Evolutionary conservation across 2,113 vertebrate species (phyloP), one percentile per base, ranked within the genome.

Genomic region (Etheostoma cragini): DNA sequence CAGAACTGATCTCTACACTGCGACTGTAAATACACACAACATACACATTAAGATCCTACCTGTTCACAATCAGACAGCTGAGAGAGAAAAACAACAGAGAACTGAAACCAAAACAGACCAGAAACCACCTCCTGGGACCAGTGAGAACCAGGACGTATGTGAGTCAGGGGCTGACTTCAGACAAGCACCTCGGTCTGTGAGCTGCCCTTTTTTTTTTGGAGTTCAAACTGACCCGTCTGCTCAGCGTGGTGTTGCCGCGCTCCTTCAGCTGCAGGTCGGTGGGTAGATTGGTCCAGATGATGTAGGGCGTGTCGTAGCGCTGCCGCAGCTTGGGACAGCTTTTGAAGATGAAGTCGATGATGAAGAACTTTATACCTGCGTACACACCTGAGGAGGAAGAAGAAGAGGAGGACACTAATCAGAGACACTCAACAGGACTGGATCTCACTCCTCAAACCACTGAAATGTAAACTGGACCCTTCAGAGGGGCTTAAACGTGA

Each of bases 231-330:
- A 99, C 98, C 96, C 98, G 93, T 91, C 97, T 94, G 0, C 95
- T 95, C 49, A 95, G 75, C 0, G 93, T 76, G 21, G 93, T 87
- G 87, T 89, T 92, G 80, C 94, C 90, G 22, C 97, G 95, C 79
- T 99, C 97, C 89, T 98, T 99, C 83, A 99, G 96, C 92, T 99
- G 98, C 46, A 97, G 96, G 94, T 99, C 97, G 0, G 98, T 99
- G 11, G 97, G 97, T 33, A 99, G 92, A 61, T 76, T 96, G 84
- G 91, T 96, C 98, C 98, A 99, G 88, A 99, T 93, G 85, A 98
- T 96, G 89, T 96, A 96, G 8, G 97, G 97, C 0, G 98, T 99
- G 89, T 99, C 98, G 35, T 96, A 99, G 83, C 97, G 97, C 87
- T 95, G 95, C 46, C 97, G 94, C 63, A 99, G 95, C 80, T 98